phyloP scores from a whole-genome alignment of 2,113 vertebrate genomes.

The Megaleporinus macrocephalus region DNA sequence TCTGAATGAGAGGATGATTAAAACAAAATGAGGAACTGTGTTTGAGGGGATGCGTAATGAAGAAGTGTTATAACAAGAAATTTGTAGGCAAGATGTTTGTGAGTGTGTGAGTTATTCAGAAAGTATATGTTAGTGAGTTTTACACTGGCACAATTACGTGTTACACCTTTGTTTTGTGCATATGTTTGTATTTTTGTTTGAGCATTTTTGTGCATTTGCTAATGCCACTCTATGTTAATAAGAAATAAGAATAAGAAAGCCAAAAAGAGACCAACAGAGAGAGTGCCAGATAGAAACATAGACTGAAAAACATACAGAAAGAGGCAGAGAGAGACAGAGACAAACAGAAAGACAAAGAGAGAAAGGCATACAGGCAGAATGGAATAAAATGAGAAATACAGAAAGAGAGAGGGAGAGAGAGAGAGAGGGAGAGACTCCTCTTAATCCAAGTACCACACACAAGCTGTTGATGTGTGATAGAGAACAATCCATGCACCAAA shows the following conservation, averaged over 20 bases:
- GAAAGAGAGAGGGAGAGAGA: background rate
- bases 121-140: background rate
- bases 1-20: background rate
- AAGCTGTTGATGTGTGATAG: slow-evolving; percentile 2
- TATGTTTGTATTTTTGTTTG: too few relatives aligned
- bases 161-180: too few relatives aligned
- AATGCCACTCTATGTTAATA: too few relatives aligned
- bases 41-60: background rate
- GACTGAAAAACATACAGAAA: background rate
- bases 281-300: background rate
- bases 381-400: background rate
- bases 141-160: too few relatives aligned
- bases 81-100: background rate
- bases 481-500: background rate
- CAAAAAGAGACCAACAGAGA: background rate
- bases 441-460: slow-evolving; percentile 18
- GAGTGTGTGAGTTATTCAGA: background rate
- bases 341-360: background rate
- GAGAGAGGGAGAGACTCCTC: background rate
- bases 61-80: background rate
- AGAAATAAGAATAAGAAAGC: background rate
- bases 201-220: too few relatives aligned
- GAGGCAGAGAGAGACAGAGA: background rate
- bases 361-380: too few relatives aligned
- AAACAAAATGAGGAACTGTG: background rate